Evolutionary conservation across 2,113 vertebrate genomes (phyloP).

Genomic region (Paraplagusia blochii): DNA sequence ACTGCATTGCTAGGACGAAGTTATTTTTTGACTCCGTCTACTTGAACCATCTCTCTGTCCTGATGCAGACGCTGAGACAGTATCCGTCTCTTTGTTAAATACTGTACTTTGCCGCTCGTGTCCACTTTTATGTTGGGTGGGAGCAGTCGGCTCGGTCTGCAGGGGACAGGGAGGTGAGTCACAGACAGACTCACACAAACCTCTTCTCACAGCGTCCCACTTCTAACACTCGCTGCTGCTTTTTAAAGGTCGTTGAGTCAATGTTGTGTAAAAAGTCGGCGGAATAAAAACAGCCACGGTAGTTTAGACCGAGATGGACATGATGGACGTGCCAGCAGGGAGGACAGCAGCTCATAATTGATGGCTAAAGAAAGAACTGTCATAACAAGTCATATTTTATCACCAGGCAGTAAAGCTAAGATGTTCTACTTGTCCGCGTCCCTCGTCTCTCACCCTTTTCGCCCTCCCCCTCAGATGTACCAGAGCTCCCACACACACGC

Average conservation of each 20-base stretch:
- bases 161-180: constrained; percentile 44
- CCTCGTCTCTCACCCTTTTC: not conserved
- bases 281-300: no score
- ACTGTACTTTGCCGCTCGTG: no score
- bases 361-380: constrained; percentile 3
- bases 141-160: constrained; percentile 27
- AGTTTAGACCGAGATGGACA: not conserved
- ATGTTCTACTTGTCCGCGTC: constrained; percentile 26
- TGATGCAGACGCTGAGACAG: not conserved
- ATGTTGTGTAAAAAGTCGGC: constrained; percentile 27
- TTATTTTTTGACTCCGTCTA: no score
- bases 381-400: constrained; percentile 35
- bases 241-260: constrained; percentile 51
- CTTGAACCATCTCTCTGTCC: no score
- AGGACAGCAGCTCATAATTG: constrained; percentile 1
- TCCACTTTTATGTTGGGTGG: constrained; percentile 5
- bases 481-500: constrained; percentile 57
- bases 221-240: constrained; percentile 25
- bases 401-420: constrained; percentile 25
- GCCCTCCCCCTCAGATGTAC: constrained; percentile 34
- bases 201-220: constrained; percentile 29
- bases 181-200: constrained; percentile 30
- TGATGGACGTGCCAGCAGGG: not conserved
- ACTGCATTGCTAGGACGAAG: no score
- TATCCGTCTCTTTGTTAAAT: no score